A percentile compares a stretch with the other conserved stretches of the same genome.
These are phyloP conservation scores for Epizoanthus illoricatus DNA, from an alignment of 92 coral and sea anemone species.

Conservation along the genomic window DNA sequence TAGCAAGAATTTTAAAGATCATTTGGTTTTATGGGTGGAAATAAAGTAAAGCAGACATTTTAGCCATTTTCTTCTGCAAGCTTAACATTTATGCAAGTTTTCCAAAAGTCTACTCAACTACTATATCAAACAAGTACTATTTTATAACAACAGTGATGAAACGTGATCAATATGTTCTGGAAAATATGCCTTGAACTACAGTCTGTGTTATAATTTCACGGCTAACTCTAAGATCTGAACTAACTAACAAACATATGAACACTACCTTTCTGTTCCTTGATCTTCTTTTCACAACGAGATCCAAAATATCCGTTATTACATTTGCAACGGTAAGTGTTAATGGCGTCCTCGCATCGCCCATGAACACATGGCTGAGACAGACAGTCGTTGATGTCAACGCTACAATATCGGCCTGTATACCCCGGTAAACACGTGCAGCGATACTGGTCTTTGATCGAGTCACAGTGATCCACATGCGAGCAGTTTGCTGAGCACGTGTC, in stretches of 20 bases:
- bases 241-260: not conserved
- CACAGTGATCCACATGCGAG: conserved; percentile 23
- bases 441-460: not conserved
- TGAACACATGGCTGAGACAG: conserved; percentile 31
- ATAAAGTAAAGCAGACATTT: too few species aligned
- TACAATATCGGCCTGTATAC: conserved; percentile 34
- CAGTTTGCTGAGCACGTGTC: conserved; percentile 34
- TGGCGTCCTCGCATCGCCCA: conserved; percentile 38
- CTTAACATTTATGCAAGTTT: too few species aligned
- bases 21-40: too few species aligned
- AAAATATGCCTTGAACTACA: too few species aligned
- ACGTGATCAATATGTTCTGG: too few species aligned
- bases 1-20: too few species aligned
- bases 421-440: conserved; percentile 32
- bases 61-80: too few species aligned
- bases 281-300: conserved; percentile 24
- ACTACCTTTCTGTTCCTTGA: not conserved
- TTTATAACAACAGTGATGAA: too few species aligned
- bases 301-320: conserved; percentile 38
- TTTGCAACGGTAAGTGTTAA: conserved; percentile 23
- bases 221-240: too few species aligned
- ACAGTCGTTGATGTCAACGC: conserved; percentile 36
- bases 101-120: too few species aligned
- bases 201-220: too few species aligned
- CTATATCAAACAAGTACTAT: too few species aligned